Percentiles rank a stretch among this genome's conserved stretches.
Conservation (phyloP, 1,140 invertebrate species). For the Sinella curviseta region DNA sequence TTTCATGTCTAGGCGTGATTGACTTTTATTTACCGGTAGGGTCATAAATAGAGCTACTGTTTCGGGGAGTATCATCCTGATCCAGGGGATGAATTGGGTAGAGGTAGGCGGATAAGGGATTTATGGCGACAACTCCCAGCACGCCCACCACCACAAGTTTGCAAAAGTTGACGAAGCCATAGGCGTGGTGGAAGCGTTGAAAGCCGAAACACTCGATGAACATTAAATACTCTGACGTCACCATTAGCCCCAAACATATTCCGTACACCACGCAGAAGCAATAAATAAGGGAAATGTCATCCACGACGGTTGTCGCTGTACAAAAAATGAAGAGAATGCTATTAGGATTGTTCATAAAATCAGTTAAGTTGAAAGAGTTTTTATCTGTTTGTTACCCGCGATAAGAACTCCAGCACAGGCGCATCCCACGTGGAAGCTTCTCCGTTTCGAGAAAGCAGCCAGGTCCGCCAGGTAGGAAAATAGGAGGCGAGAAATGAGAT, state of each 20-base stretch:
- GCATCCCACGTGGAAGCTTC: conserved; percentile 17
- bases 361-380: neutral
- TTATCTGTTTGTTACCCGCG: conserved; percentile 25
- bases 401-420: conserved; percentile 17
- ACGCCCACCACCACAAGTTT: conserved; percentile 9
- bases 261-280: conserved; percentile 35
- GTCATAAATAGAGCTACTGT: neutral
- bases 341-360: neutral
- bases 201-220: conserved; percentile 40
- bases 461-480: conserved; percentile 39
- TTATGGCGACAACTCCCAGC: neutral
- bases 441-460: conserved; percentile 25
- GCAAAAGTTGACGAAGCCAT: conserved; percentile 22
- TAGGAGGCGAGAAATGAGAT: conserved; percentile 32
- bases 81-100: conserved; percentile 27
- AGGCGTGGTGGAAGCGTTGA: conserved; percentile 23
- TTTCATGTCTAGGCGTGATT: no score
- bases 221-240: conserved; percentile 34
- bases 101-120: conserved; percentile 25
- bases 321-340: neutral
- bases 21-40: no score
- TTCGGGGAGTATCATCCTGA: neutral
- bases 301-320: conserved; percentile 27
- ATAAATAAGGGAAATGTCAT: conserved; percentile 33
- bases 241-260: conserved; percentile 22